A percentile compares a stretch with the other conserved stretches of the same genome.
These are phyloP conservation scores for Eulacestoma nigropectus DNA, from an alignment of 2,113 vertebrate genomes.

Conservation along the genomic window DNA sequence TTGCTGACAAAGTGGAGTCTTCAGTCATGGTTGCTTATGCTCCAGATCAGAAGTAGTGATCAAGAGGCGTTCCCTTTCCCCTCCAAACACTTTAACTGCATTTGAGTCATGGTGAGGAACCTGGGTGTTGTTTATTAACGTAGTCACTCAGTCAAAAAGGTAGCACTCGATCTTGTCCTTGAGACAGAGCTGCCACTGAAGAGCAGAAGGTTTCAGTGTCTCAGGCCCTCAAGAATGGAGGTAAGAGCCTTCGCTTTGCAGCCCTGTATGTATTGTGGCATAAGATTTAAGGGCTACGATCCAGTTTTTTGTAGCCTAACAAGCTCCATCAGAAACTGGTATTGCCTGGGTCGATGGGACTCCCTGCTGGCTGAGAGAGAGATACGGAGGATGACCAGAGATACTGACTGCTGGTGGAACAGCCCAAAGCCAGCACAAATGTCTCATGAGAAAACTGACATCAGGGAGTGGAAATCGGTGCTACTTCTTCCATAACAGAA, in stretches of 20 bases:
- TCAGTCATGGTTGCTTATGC: not conserved
- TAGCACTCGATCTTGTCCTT: not conserved
- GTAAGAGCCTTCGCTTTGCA: slow-evolving; percentile 41
- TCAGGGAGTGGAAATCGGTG: accelerated
- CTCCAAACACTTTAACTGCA: not conserved
- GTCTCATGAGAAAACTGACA: not conserved
- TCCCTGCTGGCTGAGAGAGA: not conserved
- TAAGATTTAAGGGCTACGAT: not conserved
- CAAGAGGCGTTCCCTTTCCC: not conserved
- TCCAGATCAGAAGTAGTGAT: not conserved
- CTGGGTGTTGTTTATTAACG: not conserved
- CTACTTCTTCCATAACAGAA: not conserved
- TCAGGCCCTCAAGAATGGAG: not conserved
- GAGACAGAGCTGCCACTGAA: not conserved
- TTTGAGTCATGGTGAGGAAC: not conserved
- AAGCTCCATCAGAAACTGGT: not conserved
- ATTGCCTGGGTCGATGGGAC: accelerated
- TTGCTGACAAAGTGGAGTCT: not conserved
- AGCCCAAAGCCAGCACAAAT: not conserved
- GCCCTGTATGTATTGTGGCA: accelerated
- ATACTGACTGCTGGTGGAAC: not conserved
- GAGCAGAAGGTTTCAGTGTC: slow-evolving; percentile 19
- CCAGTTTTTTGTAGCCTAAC: not conserved
- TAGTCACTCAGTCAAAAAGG: not conserved
- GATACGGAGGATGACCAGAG: not conserved